Percentiles rank a stretch among this genome's conserved stretches.
Conservation (phyloP, 2,888 invertebrate species). For the Drosophila leonis region DNA sequence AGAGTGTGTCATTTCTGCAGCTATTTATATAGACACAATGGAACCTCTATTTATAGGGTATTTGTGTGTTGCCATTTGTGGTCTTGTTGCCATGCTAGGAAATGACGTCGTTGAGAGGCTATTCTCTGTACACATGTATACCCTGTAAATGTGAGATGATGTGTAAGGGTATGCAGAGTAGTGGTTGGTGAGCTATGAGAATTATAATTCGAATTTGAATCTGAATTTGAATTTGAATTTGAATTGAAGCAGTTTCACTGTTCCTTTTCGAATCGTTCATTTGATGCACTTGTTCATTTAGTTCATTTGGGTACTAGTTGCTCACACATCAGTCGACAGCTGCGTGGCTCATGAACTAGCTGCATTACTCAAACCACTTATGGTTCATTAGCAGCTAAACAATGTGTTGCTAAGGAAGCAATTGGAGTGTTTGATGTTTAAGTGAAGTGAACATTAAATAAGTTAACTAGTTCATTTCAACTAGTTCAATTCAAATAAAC, state of each 20-base stretch:
- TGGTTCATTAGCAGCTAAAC: not conserved
- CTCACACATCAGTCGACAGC: not conserved
- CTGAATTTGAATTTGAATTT: not conserved
- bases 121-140: not conserved
- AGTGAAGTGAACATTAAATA: not conserved
- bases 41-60: conserved; percentile 66
- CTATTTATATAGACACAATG: conserved; percentile 45
- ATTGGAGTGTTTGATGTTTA: no score
- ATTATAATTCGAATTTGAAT: not conserved
- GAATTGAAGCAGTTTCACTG: not conserved
- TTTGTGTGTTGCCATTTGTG: conserved; percentile 61
- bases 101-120: conserved; percentile 59
- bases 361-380: not conserved
- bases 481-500: not conserved
- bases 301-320: not conserved
- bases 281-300: not conserved
- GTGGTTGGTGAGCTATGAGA: no score
- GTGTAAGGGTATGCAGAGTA: not conserved
- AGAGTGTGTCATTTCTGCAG: conserved; percentile 14
- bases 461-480: not conserved
- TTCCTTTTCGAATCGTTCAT: no score
- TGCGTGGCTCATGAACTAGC: not conserved
- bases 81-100: conserved; percentile 63
- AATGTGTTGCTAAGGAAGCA: no score
- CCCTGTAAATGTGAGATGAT: not conserved